Evolutionary conservation across 2,888 invertebrate genomes (phyloP), one percentile per base, ranked within the genome.

Genomic region (Timandra comae): DNA sequence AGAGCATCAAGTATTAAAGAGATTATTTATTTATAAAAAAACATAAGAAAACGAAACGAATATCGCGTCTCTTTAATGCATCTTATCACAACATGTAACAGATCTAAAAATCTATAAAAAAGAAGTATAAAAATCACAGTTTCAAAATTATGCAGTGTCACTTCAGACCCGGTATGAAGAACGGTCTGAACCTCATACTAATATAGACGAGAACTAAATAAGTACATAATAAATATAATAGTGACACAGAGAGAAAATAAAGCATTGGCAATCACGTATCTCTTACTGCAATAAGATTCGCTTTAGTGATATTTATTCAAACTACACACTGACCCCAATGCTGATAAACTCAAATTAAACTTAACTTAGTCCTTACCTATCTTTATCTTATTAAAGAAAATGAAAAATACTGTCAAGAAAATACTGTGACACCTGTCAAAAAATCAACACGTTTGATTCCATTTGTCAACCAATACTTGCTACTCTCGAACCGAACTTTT

Each of bases 71-170:
- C 9, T 33, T 24, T 60, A 72, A 69, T 65, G 65, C 67, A 59
- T 68, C 57, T 61, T 66, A 77, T 80, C 81, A 81, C 82, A 84
- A 82, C 80, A 79, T 76, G 82, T 76, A 75, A 73, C 76, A 79
- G 75, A 68, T 76, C 75, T 79, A 81, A 81, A 62, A 70, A 72
- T 72, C 75, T 82, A 78, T 72, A 74, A 69, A 74, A 71, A 71
- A 71, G 41, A 75, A 75, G 75, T 77, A 80, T 77, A 85, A 84
- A 82, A 82, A 85, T 85, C 85, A 85, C 85, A 85, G 85, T 81
- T 84, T 69, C 72, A 61, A 80, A 81, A 84, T 84, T 84, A 85
- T 84, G 85, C 85, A 76, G 80, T 73, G 80, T 80, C 79, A 78
- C 79, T 76, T 81, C 75, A 78, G 75, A 78, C 76, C 69, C 69